Percentiles rank a stretch among this genome's conserved stretches.
Conservation (phyloP, 2,888 invertebrate species). For the Anoplius nigerrimus region DNA sequence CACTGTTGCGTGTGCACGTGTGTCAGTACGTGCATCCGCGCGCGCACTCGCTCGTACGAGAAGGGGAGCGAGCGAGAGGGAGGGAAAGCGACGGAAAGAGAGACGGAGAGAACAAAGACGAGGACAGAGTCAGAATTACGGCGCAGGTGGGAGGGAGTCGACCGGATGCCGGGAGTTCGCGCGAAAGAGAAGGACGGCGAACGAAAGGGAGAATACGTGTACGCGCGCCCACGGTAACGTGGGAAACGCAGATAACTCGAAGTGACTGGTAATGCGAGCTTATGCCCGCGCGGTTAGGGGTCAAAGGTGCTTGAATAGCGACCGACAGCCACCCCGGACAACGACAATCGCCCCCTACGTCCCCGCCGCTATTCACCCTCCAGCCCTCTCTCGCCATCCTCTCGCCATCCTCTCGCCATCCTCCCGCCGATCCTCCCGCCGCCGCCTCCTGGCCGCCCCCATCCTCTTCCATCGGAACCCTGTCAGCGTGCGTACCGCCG, state of each 20-base stretch:
- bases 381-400: not conserved
- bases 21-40: not conserved
- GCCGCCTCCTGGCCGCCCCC: too few species aligned
- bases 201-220: too few species aligned
- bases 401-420: not conserved
- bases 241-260: constrained; percentile 72
- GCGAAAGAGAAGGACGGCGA: constrained; percentile 3
- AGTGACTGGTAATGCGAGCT: constrained; percentile 68
- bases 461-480: not conserved
- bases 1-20: constrained; percentile 22
- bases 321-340: constrained; percentile 54
- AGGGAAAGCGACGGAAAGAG: too few species aligned
- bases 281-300: constrained; percentile 55
- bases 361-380: not conserved
- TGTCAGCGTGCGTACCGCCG: not conserved
- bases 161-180: too few species aligned
- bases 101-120: too few species aligned
- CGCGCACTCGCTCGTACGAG: constrained; percentile 46
- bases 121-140: not conserved
- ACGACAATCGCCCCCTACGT: constrained; percentile 30
- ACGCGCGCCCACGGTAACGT: constrained; percentile 57
- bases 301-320: constrained; percentile 63
- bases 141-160: too few species aligned
- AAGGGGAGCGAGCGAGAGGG: constrained; percentile 18
- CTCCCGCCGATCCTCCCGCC: not conserved